phyloP scores from a whole-genome alignment of 2,888 invertebrate species.

The Melinaea menophilus region DNA sequence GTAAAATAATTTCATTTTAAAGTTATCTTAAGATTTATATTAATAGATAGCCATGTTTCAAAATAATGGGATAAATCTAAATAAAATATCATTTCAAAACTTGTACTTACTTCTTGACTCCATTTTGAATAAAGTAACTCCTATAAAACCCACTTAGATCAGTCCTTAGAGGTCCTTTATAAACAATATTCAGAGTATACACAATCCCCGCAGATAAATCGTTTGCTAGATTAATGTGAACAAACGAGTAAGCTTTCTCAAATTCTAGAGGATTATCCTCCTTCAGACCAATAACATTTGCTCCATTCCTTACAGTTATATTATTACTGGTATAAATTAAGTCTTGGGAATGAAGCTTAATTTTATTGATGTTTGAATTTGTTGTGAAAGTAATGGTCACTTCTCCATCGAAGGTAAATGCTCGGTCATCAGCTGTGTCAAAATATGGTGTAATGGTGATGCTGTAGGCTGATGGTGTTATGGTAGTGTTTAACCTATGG shows the following conservation, averaged over 20 bases:
- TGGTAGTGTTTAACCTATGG: conserved; percentile 58
- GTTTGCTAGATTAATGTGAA: conserved; percentile 61
- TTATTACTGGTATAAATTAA: conserved; percentile 47
- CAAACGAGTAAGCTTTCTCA: conserved; percentile 64
- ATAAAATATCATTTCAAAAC: not conserved
- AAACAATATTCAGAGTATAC: conserved; percentile 73
- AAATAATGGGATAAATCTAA: not conserved
- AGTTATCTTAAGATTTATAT: not conserved
- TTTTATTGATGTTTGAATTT: conserved; percentile 45
- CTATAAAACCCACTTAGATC: conserved; percentile 80
- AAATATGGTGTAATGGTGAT: conserved; percentile 75
- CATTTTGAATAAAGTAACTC: conserved; percentile 74
- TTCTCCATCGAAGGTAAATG: conserved; percentile 70
- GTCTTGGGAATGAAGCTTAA: conserved; percentile 64
- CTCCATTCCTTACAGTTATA: conserved; percentile 45
- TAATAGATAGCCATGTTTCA: not conserved
- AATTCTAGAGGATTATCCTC: conserved; percentile 49
- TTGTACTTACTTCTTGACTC: conserved; percentile 71
- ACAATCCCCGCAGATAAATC: conserved; percentile 51
- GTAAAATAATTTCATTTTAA: too few species aligned
- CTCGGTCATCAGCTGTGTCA: conserved; percentile 52
- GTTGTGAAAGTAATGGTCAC: conserved; percentile 61
- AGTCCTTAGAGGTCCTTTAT: conserved; percentile 74
- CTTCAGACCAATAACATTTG: conserved; percentile 37
- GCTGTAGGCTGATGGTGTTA: conserved; percentile 74